Evolutionary conservation across 1,140 invertebrate genomes (phyloP).

Genomic region (Dreissena polymorpha): DNA sequence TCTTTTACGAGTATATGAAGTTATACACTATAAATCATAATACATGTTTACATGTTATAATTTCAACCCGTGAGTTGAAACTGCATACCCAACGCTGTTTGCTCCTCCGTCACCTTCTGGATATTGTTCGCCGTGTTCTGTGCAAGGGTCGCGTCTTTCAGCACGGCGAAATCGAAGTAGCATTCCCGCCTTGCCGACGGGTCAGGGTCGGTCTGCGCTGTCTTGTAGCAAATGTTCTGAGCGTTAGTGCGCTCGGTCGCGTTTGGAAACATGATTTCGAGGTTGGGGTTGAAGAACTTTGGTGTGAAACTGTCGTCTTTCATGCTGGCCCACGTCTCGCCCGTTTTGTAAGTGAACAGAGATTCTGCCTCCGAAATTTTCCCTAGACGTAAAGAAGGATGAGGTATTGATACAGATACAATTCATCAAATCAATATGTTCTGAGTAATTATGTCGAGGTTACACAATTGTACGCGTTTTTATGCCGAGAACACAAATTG

Average conservation of each 20-base stretch:
- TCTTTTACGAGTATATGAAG: too few relatives aligned
- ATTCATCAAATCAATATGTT: too few relatives aligned
- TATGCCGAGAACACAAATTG: too few relatives aligned
- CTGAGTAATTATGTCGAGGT: too few relatives aligned
- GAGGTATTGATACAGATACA: too few relatives aligned
- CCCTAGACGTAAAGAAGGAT: constrained; percentile 11
- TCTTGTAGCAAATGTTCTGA: constrained; percentile 49
- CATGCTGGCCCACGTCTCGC: constrained; percentile 28
- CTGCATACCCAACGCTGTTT: constrained; percentile 45
- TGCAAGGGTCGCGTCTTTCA: constrained; percentile 50
- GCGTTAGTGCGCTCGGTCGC: constrained; percentile 36
- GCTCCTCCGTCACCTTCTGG: constrained; percentile 9
- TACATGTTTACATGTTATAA: too few relatives aligned
- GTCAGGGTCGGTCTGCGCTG: constrained; percentile 38
- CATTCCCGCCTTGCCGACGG: constrained; percentile 55
- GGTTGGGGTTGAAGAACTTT: constrained; percentile 61
- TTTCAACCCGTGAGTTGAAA: too few relatives aligned
- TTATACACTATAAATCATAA: not conserved
- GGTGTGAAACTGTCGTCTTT: constrained; percentile 53
- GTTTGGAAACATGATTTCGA: constrained; percentile 62
- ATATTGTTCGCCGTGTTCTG: constrained; percentile 16
- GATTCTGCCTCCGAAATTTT: constrained; percentile 12
- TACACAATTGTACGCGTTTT: too few relatives aligned
- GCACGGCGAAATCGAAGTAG: constrained; percentile 63
- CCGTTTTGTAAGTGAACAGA: constrained; percentile 50